Conservation (phyloP, 1,140 invertebrate species). For the Polyergus mexicanus region DNA sequence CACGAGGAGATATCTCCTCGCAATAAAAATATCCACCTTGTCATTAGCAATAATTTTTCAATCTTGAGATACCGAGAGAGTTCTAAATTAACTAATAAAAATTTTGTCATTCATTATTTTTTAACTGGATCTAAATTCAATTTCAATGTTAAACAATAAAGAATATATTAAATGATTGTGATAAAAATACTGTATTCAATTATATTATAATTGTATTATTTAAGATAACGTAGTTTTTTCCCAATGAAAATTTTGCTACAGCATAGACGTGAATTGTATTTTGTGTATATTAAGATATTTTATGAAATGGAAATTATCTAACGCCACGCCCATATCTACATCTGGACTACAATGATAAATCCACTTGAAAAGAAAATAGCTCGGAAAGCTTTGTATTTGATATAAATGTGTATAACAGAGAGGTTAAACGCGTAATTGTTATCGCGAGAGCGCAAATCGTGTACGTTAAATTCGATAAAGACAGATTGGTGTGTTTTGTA, state of each 20-base stretch:
- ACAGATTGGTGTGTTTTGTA: constrained; percentile 30
- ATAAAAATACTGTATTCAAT: not conserved
- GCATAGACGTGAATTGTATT: not conserved
- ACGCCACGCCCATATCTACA: too few relatives aligned
- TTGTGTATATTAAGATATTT: not conserved
- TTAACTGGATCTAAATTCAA: not conserved
- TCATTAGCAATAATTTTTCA: not conserved
- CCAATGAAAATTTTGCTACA: not conserved
- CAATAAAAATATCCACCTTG: not conserved
- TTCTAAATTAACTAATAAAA: not conserved
- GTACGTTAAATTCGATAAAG: constrained; percentile 38
- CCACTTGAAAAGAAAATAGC: constrained; percentile 22
- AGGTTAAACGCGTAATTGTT: constrained; percentile 1
- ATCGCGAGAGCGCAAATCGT: not conserved
- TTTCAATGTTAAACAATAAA: not conserved
- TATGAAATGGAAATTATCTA: constrained; percentile 2
- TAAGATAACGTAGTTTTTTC: not conserved
- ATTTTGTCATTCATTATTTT: not conserved
- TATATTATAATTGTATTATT: not conserved
- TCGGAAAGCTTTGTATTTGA: not conserved
- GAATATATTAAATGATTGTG: constrained; percentile 11
- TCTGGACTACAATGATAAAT: not conserved
- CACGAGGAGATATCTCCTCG: not conserved
- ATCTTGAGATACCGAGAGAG: not conserved
- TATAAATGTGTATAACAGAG: constrained; percentile 3